phyloP scores from a whole-genome alignment of 35 echinoderm and acorn worm genomes.

The Amphiura filiformis region DNA sequence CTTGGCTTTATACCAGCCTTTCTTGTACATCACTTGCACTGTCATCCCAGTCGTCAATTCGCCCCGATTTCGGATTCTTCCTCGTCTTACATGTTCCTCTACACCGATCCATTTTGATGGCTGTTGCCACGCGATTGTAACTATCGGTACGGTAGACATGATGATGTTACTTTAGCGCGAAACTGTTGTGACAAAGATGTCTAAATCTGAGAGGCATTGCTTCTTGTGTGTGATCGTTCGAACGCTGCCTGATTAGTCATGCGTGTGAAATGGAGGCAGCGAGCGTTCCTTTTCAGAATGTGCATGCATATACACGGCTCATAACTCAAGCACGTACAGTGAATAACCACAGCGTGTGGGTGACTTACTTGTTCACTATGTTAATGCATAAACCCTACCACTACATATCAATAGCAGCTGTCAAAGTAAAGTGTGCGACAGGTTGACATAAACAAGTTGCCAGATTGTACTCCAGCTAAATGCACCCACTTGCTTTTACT shows the following conservation, averaged over 20 bases:
- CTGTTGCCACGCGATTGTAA: not conserved
- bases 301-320: too few relatives aligned
- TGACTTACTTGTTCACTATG: not conserved
- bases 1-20: constrained; percentile 2
- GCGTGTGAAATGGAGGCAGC: not conserved
- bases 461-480: not conserved
- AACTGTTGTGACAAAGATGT: not conserved
- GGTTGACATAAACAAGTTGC: constrained; percentile 14
- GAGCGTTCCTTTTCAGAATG: constrained; percentile 8
- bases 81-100: not conserved
- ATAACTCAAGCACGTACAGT: not conserved
- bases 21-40: constrained; percentile 1
- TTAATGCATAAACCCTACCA: not conserved
- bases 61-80: constrained; percentile 4
- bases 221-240: constrained; percentile 6
- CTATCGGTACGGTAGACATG: not conserved
- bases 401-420: constrained; percentile 10
- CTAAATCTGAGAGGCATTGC: not conserved
- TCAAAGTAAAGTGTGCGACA: constrained; percentile 10
- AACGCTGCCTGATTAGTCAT: constrained; percentile 1
- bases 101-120: not conserved
- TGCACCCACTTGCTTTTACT: not conserved
- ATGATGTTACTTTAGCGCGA: not conserved
- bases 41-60: not conserved
- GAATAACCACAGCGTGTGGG: constrained; percentile 5